Base-by-base conservation (phyloP, 2,797 vertebrate species). In the Sebastes taczanowskii region DNA sequence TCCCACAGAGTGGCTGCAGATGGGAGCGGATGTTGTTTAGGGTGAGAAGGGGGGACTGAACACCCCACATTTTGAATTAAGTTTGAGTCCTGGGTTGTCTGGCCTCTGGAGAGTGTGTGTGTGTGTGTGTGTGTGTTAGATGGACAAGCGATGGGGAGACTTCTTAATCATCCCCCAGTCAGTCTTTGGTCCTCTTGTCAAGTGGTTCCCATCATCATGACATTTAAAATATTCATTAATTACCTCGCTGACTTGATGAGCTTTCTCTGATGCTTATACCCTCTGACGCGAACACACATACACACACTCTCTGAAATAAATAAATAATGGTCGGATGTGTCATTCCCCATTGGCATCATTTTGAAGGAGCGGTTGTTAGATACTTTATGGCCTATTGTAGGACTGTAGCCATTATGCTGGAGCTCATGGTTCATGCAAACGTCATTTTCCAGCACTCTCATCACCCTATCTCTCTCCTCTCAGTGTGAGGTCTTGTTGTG, bases 181-280 rank as follows among this genome's bases (percentile, higher is more conserved):
- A 77, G 92, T 93, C 93, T 94, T 90, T 87, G 90, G 92, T 94
- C 93, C 90, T 88, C 90, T 77, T 95, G 95, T 96, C 94, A 96
- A 95, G 93, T 92, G 91, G 88, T 89, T 95, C 94, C 95, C 94
- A 93, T 94, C 95, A 95, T 90, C 92, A 95, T 96, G 96, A 95
- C 96, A 96, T 97, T 96, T 96, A 96, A 96, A 96, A 95, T 95
- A 95, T 96, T 95, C 94, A 96, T 96, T 96, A 97, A 97, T 96
- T 96, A 96, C 91, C 94, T 82, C 6, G 78, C 88, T 92, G 92
- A 92, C 87, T 85, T 96, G 95, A 96, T 94, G 94, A 95, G 94
- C 93, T 93, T 95, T 93, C 91, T 87, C 89, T 82, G 82, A 85
- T 56, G 75, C 80, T 34, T 23, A 32, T 35, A 91, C 88, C 78